phyloP scores from a whole-genome alignment of 1,140 invertebrate genomes.

The Eubasilissa regina region DNA sequence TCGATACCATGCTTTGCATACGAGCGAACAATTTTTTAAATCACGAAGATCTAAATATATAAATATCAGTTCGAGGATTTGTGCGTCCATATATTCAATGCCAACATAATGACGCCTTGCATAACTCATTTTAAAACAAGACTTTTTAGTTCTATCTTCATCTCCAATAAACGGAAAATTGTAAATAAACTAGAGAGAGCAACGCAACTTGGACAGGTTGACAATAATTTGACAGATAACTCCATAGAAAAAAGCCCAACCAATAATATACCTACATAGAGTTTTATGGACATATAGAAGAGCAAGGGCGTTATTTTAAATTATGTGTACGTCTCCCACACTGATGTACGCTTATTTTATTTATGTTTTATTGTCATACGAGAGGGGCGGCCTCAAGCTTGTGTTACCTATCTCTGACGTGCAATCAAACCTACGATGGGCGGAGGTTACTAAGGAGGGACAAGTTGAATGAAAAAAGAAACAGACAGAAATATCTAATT shows the following conservation, averaged over 20 bases:
- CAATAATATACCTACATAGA: neutral
- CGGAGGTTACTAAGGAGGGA: too few relatives aligned
- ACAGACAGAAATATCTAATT: too few relatives aligned
- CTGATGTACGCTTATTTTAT: too few relatives aligned
- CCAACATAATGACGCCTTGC: slow-evolving; percentile 27
- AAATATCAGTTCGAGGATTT: slow-evolving; percentile 93
- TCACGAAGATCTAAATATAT: slow-evolving; percentile 92
- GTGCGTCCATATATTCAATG: slow-evolving; percentile 31
- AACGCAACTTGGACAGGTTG: slow-evolving; percentile 23
- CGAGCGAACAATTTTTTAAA: slow-evolving; percentile 89
- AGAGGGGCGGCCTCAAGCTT: too few relatives aligned
- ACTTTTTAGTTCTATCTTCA: neutral
- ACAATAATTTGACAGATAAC: slow-evolving; percentile 37
- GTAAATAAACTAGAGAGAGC: slow-evolving; percentile 25
- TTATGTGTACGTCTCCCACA: too few relatives aligned
- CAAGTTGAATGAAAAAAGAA: too few relatives aligned
- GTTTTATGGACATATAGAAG: too few relatives aligned
- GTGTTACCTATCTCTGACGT: too few relatives aligned
- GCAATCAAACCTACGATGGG: too few relatives aligned
- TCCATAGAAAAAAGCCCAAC: slow-evolving; percentile 16
- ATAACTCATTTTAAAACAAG: slow-evolving; percentile 17
- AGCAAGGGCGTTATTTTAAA: too few relatives aligned
- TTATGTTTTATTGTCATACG: too few relatives aligned
- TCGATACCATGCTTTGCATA: slow-evolving; percentile 95
- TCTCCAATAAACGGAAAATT: slow-evolving; percentile 6